Evolutionary conservation across 2,888 invertebrate species (phyloP), one percentile per base, ranked within the genome.

Genomic region (Malacosoma neustria): DNA sequence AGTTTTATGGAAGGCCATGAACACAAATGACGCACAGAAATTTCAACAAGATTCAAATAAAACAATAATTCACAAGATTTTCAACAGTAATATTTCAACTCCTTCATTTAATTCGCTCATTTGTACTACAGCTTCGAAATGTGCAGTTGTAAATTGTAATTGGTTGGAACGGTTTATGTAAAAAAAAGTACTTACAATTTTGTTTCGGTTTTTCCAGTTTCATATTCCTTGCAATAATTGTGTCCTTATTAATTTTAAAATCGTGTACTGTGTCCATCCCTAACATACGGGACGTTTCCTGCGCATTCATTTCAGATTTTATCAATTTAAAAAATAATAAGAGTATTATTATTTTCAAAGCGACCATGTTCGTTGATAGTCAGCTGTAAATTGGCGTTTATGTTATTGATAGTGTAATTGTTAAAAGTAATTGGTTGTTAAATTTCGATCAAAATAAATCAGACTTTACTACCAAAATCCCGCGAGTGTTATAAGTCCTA

Each of bases 221-320:
- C 38, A 74, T 52, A 43, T 79, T 77, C 2, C 66, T 60, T 0
- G 71, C 67, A 12, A 81, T 74, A 14, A 79, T 57, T 0, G 80
- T 76, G 36, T 82, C 65, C 46, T 76, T 84, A 35, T 80, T 65
- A 7, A 81, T 74, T 42, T 63, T 67, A 0, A 55, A 29, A 32
- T 68, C 58, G 32, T 73, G 72, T 1, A 64, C 37, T 0, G 75
- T 56, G 2, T 82, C 69, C 0, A 80, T 47, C 2, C 79, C 80
- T 11, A 75, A 40, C 60, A 76, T 56, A 3, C 55, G 51, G 5
- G 51, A 53, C 1, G 48, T 41, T 3, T 37, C 36, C 7, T 45
- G 40, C 13, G 43, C 42, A 7, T 41, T 39, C 2, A 40, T 36
- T 37, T 49, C 44, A 14, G 44, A 39, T 14, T 37, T n/a, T 2